These are phyloP conservation scores for Nudaria mundana DNA, from an alignment of 2,888 invertebrate species.

Conservation along the genomic window DNA sequence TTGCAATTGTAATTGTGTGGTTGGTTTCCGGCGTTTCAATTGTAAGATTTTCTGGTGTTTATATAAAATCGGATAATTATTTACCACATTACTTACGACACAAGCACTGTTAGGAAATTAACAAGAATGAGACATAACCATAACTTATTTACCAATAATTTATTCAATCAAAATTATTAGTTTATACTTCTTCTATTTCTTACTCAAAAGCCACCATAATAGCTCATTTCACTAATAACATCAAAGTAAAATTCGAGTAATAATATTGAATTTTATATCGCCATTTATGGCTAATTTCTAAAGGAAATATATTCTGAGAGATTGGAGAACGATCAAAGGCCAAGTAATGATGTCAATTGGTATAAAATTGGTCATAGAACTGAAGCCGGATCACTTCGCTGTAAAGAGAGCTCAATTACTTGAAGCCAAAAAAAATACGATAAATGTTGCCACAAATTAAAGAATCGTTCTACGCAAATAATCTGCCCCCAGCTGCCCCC, in stretches of 20 bases:
- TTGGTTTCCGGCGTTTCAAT: neutral
- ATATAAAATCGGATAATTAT: neutral
- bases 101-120: too few species aligned
- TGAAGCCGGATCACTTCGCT: slow-evolving; percentile 55
- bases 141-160: too few species aligned
- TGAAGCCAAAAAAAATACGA: slow-evolving; percentile 66
- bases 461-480: slow-evolving; percentile 64
- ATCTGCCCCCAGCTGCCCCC: slow-evolving; percentile 43
- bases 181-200: too few species aligned
- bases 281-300: slow-evolving; percentile 32
- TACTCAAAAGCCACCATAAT: neutral
- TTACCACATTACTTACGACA: neutral
- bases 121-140: too few species aligned
- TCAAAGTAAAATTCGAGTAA: slow-evolving; percentile 33
- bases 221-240: slow-evolving; percentile 27
- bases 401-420: slow-evolving; percentile 63
- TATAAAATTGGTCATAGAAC: slow-evolving; percentile 60
- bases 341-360: slow-evolving; percentile 64
- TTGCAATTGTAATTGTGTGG: neutral
- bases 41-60: neutral
- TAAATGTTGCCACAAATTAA: slow-evolving; percentile 74
- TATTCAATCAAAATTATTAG: too few species aligned
- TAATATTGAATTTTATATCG: slow-evolving; percentile 28
- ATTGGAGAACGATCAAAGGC: slow-evolving; percentile 62
- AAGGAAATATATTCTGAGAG: slow-evolving; percentile 44